Base-by-base conservation (phyloP, 2,888 invertebrate species). In the Artemia sp. region DNA sequence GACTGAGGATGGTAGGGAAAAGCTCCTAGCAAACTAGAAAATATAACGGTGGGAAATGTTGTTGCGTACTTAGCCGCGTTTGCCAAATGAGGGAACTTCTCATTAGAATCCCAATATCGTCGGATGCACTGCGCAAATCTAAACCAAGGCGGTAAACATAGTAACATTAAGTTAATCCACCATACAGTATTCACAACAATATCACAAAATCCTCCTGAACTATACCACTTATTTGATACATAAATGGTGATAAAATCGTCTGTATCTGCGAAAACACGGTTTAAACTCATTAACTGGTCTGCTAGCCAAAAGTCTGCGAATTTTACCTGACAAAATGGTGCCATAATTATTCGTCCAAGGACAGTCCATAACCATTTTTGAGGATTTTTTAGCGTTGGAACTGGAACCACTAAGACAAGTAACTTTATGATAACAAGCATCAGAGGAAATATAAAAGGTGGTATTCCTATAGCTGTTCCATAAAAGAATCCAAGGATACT, bases 51-150 rank as follows among this genome's bases (percentile, higher is more conserved):
- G 73, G 96, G 86, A 81, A 97, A 97, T 0, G 95, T 92, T 0
- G 96, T 94, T 0, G 94, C 90, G 79, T 99, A 99, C 81, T 98
- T 98, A 70, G 92, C 93, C 3, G 98, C 98, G 80, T 99, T 99
- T 2, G 90, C 92, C 70, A 98, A 82, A 82, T 98, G 98, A 0
- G 95, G 95, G 81, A 93, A 93, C 1, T 89, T 89, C 77, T 94
- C 92, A 73, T 85, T 85, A 0, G 93, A 91, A 80, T 98, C 98
- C 1, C 92, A 83, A 80, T 95, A 98, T 72, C 98, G 88, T 0
- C 97, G 83, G 70, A 98, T 79, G 75, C 97, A 99, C 78, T 98
- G 97, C 70, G 94, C 92, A 80, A 98, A 97, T 51, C 98, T 87
- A 73, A 93, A 92, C 93, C 95, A 96, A 0, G 97, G 96, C 0